These are phyloP conservation scores for Ara ararauna DNA, from an alignment of 2,797 vertebrate genomes.

Conservation along the genomic window DNA sequence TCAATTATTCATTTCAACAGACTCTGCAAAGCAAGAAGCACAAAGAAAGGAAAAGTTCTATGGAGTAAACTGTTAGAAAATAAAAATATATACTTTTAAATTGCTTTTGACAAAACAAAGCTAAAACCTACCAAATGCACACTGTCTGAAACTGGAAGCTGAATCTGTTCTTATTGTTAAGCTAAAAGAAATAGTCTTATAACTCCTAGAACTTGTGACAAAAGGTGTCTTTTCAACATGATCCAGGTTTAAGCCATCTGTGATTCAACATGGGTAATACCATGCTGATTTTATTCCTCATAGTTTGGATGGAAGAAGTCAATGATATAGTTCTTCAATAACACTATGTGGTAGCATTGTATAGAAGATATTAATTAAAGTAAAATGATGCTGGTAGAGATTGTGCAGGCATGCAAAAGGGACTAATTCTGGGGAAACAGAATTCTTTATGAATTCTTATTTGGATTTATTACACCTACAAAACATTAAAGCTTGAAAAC, in stretches of 20 bases:
- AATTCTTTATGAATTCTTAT: slow-evolving; percentile 6
- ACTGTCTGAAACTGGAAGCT: not conserved
- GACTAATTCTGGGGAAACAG: not conserved
- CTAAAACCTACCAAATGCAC: not conserved
- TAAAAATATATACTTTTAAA: not conserved
- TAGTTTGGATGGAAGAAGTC: not conserved
- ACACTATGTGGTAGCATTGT: not conserved
- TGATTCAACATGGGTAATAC: not conserved
- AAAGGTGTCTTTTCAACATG: not conserved
- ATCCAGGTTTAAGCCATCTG: not conserved
- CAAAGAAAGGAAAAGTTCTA: not conserved
- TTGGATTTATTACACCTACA: slow-evolving; percentile 3
- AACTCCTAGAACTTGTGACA: not conserved
- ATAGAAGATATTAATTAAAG: not conserved
- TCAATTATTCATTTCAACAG: slow-evolving; percentile 30
- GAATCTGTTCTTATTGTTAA: not conserved
- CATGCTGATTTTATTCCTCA: not conserved
- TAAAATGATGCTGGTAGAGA: not conserved
- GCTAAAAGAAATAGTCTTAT: not conserved
- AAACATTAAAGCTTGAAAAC: not conserved
- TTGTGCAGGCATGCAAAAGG: not conserved
- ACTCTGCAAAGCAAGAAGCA: not conserved
- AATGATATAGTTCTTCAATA: not conserved
- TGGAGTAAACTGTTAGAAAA: not conserved
- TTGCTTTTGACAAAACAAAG: not conserved